Conservation (phyloP, 1,140 invertebrate species). For the Brachionus asplanchnoidis region DNA sequence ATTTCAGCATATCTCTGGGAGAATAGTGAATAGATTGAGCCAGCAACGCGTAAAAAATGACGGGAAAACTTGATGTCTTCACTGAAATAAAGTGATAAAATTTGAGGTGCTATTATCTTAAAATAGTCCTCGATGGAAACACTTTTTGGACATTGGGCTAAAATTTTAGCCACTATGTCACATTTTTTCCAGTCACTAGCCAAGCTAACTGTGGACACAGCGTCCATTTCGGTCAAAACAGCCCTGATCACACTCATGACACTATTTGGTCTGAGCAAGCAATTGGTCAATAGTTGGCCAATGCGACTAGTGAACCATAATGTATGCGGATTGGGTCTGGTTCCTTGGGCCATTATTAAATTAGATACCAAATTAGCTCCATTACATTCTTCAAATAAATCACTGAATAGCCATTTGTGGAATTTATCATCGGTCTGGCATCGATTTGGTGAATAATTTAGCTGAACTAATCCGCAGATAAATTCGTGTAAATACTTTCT, state of each 20-base stretch:
- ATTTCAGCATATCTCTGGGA: slow-evolving; percentile 40
- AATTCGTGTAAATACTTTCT: slow-evolving; percentile 31
- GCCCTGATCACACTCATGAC: slow-evolving; percentile 64
- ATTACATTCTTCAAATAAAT: slow-evolving; percentile 64
- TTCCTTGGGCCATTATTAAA: slow-evolving; percentile 48
- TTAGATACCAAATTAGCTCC: slow-evolving; percentile 67
- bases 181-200: slow-evolving; percentile 62
- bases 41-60: slow-evolving; percentile 44
- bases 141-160: slow-evolving; percentile 60
- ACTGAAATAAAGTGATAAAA: slow-evolving; percentile 41
- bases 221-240: slow-evolving; percentile 59
- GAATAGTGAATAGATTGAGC: slow-evolving; percentile 5
- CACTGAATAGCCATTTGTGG: slow-evolving; percentile 60
- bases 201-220: slow-evolving; percentile 5
- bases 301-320: slow-evolving; percentile 64
- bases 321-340: slow-evolving; percentile 54
- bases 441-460: slow-evolving; percentile 64
- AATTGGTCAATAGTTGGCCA: slow-evolving; percentile 61
- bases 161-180: slow-evolving; percentile 61
- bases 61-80: slow-evolving; percentile 35
- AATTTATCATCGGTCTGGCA: slow-evolving; percentile 61
- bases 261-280: slow-evolving; percentile 62
- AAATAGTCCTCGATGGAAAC: slow-evolving; percentile 60
- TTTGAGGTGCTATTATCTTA: slow-evolving; percentile 50
- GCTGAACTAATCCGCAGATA: slow-evolving; percentile 65